Evolutionary conservation across 2,113 vertebrate species (phyloP), one percentile per base, ranked within the genome.

Genomic region (Deroptyus accipitrinus): DNA sequence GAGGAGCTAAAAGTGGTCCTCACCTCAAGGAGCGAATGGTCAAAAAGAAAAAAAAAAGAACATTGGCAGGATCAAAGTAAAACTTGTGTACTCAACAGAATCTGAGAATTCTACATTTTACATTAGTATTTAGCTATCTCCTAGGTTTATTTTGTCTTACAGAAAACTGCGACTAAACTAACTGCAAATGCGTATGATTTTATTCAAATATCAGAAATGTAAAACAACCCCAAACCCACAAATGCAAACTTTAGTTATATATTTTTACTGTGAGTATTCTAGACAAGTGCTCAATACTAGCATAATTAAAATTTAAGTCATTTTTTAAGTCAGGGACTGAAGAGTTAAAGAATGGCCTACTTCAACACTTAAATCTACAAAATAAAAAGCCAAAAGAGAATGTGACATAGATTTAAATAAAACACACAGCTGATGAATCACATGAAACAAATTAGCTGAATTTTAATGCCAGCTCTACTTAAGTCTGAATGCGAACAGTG

Each of bases 381-480:
- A 93, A 95, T 52, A 94, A 96, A 97, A 95, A 91, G 91, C 91
- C 81, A 92, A 84, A 90, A 96, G 89, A 97, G 96, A 97, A 96
- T 91, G 96, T 94, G 92, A 95, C 94, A 94, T 88, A 97, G 96
- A 97, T 85, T 96, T 95, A 97, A 97, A 97, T 96, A 97, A 97
- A 98, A 97, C 97, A 96, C 96, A 97, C 97, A 98, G 98, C 98
- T 98, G 98, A 98, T 97, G 96, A 97, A 97, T 98, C 98, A 98
- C 98, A 98, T 98, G 98, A 97, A 97, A 90, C 96, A 97, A 97
- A 98, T 97, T 96, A 97, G 94, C 92, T 91, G 91, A 90, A 97
- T 95, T 96, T 97, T 94, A 96, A 96, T 88, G 88, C 97, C 97
- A 97, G 97, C 95, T 93, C 96, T 97, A 96, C 97, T 97, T 93